These are phyloP conservation scores for Dascillus cervinus DNA, from an alignment of 2,888 invertebrate species.

Conservation along the genomic window DNA sequence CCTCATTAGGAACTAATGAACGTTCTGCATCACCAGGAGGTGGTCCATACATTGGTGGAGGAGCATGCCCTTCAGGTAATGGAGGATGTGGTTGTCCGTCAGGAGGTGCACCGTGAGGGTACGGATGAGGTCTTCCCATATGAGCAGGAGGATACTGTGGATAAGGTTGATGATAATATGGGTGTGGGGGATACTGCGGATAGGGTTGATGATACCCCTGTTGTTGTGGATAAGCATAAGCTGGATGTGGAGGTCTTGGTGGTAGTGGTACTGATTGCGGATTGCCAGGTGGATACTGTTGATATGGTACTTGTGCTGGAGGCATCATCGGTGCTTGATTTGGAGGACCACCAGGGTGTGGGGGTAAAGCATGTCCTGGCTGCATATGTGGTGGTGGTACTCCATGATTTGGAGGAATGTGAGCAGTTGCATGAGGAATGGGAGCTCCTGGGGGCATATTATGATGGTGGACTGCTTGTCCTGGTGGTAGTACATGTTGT, in stretches of 20 bases:
- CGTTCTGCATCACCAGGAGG: constrained; percentile 21
- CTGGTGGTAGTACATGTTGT: constrained; percentile 13
- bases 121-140: constrained; percentile 43
- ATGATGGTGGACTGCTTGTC: constrained; percentile 14
- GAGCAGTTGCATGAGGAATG: constrained; percentile 16
- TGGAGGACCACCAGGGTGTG: constrained; percentile 25
- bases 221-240: constrained; percentile 45
- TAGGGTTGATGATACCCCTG: constrained; percentile 45
- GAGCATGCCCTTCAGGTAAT: constrained; percentile 20
- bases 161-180: constrained; percentile 47
- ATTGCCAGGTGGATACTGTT: constrained; percentile 36
- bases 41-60: constrained; percentile 22
- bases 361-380: constrained; percentile 15
- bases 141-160: constrained; percentile 51
- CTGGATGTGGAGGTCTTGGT: constrained; percentile 49
- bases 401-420: constrained; percentile 17
- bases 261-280: constrained; percentile 48
- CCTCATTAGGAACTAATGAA: constrained; percentile 12
- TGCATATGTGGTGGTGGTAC: constrained; percentile 16
- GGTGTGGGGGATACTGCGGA: constrained; percentile 44
- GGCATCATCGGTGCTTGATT: constrained; percentile 39
- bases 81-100: constrained; percentile 34
- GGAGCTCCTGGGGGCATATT: constrained; percentile 5
- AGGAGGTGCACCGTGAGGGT: constrained; percentile 29
- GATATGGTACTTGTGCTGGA: constrained; percentile 38